phyloP scores from a whole-genome alignment of 35 echinoderm and acorn worm genomes.

The Heliocidaris tuberculata region DNA sequence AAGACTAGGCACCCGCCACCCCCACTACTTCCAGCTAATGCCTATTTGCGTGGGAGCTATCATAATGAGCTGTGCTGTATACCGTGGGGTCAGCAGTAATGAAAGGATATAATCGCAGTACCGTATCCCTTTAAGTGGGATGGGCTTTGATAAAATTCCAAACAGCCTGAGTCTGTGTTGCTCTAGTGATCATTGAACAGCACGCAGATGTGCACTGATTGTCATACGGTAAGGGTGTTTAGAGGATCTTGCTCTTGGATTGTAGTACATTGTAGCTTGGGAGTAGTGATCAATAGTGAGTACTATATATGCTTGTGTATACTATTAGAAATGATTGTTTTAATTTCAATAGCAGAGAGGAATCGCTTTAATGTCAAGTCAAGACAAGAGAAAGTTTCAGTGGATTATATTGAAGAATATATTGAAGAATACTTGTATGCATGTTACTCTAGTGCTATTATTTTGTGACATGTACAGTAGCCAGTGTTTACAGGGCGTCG shows the following conservation, averaged over 20 bases:
- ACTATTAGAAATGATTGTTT: too few species aligned
- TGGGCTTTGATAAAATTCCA: constrained; percentile 1
- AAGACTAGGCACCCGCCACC: neutral
- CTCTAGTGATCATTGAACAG: neutral
- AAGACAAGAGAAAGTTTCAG: too few species aligned
- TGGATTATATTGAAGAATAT: too few species aligned
- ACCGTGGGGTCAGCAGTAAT: neutral
- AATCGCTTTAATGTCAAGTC: too few species aligned
- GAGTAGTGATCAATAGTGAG: neutral
- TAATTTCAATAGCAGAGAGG: too few species aligned
- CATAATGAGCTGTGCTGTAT: neutral
- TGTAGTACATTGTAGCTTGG: neutral
- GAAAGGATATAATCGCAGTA: neutral
- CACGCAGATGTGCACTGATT: neutral
- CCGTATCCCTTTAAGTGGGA: neutral
- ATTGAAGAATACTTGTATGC: too few species aligned
- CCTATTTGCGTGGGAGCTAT: neutral
- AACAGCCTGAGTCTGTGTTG: neutral
- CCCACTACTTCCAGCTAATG: neutral
- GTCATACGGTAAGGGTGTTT: neutral
- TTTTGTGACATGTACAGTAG: too few species aligned
- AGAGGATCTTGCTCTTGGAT: neutral
- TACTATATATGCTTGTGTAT: neutral
- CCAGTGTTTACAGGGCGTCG: too few species aligned
- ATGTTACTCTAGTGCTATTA: too few species aligned